A percentile compares a stretch with the other conserved stretches of the same genome.
Conservation (phyloP, 2,888 invertebrate species). For the Pogonocherus hispidulus region DNA sequence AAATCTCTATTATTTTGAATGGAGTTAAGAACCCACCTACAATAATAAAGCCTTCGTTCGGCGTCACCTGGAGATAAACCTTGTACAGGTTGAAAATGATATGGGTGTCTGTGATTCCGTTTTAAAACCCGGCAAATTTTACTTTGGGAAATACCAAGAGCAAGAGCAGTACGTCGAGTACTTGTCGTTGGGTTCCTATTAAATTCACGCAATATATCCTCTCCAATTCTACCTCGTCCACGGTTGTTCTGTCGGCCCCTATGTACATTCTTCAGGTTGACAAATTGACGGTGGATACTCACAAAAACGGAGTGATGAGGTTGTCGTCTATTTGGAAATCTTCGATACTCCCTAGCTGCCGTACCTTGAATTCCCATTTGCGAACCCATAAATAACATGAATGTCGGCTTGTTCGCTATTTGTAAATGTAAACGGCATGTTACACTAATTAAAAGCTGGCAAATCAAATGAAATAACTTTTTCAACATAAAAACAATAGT, state of each 20-base stretch:
- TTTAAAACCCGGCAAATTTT: conserved; percentile 3
- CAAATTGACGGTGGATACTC: not conserved
- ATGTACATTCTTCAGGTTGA: not conserved
- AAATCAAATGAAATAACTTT: not conserved
- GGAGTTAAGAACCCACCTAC: no score
- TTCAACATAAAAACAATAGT: not conserved
- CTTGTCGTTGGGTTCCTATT: conserved; percentile 6
- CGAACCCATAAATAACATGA: not conserved
- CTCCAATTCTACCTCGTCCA: not conserved
- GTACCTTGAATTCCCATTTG: conserved; percentile 2
- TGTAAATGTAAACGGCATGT: conserved; percentile 3
- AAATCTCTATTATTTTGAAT: not conserved
- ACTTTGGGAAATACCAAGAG: not conserved
- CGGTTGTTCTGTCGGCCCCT: conserved; percentile 1
- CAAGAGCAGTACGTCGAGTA: not conserved
- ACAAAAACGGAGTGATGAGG: not conserved
- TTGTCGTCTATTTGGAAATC: not conserved
- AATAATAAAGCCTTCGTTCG: no score
- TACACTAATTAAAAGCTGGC: conserved; percentile 6
- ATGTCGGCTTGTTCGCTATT: conserved; percentile 4
- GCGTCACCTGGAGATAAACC: not conserved
- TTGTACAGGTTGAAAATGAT: not conserved
- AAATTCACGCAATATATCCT: not conserved
- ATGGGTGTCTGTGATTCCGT: not conserved
- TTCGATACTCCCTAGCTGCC: not conserved